These are phyloP conservation scores for Drosophila subquinaria DNA, from an alignment of 2,888 invertebrate genomes.

Conservation along the genomic window DNA sequence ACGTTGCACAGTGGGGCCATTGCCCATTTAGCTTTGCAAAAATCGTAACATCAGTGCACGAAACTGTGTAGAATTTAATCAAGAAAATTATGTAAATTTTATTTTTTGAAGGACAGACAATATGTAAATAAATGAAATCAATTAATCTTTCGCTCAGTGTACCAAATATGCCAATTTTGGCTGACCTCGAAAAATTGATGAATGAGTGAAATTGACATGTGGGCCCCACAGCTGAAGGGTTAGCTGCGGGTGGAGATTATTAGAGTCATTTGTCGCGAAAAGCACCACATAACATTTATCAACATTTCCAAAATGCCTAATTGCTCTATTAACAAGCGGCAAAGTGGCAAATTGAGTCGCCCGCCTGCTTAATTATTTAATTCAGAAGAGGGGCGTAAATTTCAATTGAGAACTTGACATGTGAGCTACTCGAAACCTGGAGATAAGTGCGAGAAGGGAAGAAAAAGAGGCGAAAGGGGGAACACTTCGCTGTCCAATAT, in stretches of 20 bases:
- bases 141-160: background rate
- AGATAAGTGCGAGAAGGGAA: background rate
- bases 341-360: constrained; percentile 18
- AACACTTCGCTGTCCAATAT: constrained; percentile 22
- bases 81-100: too few species aligned
- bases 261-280: background rate
- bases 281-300: constrained; percentile 8
- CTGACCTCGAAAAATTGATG: constrained; percentile 6
- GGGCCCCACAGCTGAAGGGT: background rate
- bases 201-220: constrained; percentile 11
- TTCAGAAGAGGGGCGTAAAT: constrained; percentile 22
- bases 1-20: too few species aligned
- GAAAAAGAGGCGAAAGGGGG: background rate
- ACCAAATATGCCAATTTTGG: background rate
- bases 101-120: too few species aligned
- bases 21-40: too few species aligned
- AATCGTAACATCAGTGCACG: too few species aligned
- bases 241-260: background rate
- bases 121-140: background rate
- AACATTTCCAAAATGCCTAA: constrained; percentile 3
- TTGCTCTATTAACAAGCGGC: constrained; percentile 17
- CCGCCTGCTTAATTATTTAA: constrained; percentile 35
- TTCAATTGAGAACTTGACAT: constrained; percentile 20
- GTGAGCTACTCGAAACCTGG: background rate
- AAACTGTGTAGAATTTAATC: too few species aligned